Evolutionary conservation across 2,888 invertebrate species (phyloP), one percentile per base, ranked within the genome.

Genomic region (Stenurella melanura): DNA sequence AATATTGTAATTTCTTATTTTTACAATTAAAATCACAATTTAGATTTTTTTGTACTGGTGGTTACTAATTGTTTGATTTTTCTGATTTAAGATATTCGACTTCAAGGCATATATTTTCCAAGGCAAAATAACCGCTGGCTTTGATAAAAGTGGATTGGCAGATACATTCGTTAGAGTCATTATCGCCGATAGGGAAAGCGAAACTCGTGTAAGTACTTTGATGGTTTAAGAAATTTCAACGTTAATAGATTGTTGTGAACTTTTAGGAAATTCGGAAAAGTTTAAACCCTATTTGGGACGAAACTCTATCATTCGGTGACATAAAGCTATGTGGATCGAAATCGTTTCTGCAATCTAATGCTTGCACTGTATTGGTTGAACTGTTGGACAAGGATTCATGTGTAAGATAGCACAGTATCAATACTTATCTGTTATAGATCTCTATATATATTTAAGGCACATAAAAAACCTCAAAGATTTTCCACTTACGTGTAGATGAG

Each of bases 51-150:
- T n/a, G n/a, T n/a, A n/a, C n/a, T n/a, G n/a, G n/a, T n/a, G n/a
- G n/a, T n/a, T 26, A 26, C 4, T 26, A 26, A 26, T 26, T 3
- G 21, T 26, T 26, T 26, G 21, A 26, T 26, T 26, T 26, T 26
- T 26, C 21, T 26, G 21, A 4, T 75, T 83, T 68, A 82, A 93
- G 91, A 88, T 90, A 78, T 91, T 93, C 77, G 92, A 93, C 83
- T 92, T 93, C 77, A 91, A 93, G 19, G 91, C 92, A 0, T 94
- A 94, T 83, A 90, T 95, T 80, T 93, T 93, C 86, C 93, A 93
- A 89, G 95, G 93, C 0, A 93, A 93, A 86, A 89, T 95, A 56
- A 90, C 90, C 17, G 91, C 90, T 0, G 92, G 92, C 1, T 88
- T 89, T 78, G 93, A 93, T 74, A 87, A 87, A 19, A 89, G 89